Conservation (phyloP, 2,797 vertebrate species). For the Sebastes kiyomatsui region DNA sequence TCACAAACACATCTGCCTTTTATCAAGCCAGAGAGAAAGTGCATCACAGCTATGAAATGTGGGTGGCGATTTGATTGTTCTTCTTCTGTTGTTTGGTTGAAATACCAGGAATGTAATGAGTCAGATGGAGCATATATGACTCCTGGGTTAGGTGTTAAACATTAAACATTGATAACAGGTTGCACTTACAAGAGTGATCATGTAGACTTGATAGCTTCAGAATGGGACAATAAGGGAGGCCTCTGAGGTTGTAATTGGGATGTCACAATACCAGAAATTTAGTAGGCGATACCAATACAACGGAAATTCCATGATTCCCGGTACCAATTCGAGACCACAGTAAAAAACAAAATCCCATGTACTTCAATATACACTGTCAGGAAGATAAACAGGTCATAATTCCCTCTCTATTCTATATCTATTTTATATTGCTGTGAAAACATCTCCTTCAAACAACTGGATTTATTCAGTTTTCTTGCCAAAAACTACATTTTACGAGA, state of each 20-base stretch:
- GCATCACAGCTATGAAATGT: constrained; percentile 14
- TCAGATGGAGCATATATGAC: constrained; percentile 14
- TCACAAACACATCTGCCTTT: constrained; percentile 2
- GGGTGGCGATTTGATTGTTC: constrained; percentile 15
- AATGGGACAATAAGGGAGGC: constrained; percentile 1
- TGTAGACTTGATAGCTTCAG: constrained; percentile 41
- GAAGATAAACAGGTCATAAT: too few relatives aligned
- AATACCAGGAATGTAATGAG: constrained; percentile 4
- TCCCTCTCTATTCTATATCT: too few relatives aligned
- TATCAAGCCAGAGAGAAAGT: neutral
- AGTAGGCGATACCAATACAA: neutral
- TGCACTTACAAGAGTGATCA: neutral
- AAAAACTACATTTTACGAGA: too few relatives aligned
- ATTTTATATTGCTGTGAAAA: too few relatives aligned
- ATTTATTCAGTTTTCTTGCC: too few relatives aligned
- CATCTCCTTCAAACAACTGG: too few relatives aligned
- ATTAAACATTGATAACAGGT: constrained; percentile 34
- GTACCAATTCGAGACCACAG: too few relatives aligned
- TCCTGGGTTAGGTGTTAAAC: constrained; percentile 4
- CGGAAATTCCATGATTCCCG: too few relatives aligned
- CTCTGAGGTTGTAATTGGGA: neutral
- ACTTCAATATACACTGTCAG: too few relatives aligned
- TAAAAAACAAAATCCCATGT: too few relatives aligned
- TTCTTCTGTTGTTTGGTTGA: neutral
- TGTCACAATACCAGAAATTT: neutral